A percentile compares a stretch with the other conserved stretches of the same genome.
Conservation (phyloP, 2,797 vertebrate species). For the Ctenopoma kingsleyae region DNA sequence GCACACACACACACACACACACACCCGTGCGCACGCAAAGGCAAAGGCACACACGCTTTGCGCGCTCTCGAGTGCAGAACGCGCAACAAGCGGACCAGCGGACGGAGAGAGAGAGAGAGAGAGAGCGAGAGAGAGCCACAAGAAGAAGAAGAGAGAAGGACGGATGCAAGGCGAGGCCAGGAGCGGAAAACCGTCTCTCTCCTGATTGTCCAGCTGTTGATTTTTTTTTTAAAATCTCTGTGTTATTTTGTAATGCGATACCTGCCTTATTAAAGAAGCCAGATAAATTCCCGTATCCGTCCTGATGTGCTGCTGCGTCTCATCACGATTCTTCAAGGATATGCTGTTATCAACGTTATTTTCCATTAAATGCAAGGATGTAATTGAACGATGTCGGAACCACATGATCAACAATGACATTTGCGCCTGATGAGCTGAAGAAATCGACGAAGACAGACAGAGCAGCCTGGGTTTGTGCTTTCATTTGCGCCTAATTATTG, state of each 20-base stretch:
- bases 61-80: conserved; percentile 79
- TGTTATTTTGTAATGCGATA: conserved; percentile 21
- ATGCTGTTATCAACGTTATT: conserved; percentile 63
- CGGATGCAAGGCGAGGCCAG: conserved; percentile 79
- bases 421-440: conserved; percentile 32
- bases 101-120: conserved; percentile 55
- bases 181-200: conserved; percentile 61
- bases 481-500: conserved; percentile 62
- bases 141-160: conserved; percentile 57
- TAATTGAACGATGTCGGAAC: conserved; percentile 38
- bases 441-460: conserved; percentile 45
- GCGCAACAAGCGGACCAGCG: conserved; percentile 82
- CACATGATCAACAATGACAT: conserved; percentile 38
- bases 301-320: conserved; percentile 72
- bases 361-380: conserved; percentile 61
- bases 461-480: conserved; percentile 34
- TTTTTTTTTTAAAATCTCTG: not conserved
- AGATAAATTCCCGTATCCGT: conserved; percentile 18
- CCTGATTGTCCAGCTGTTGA: conserved; percentile 51
- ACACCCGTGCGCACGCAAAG: conserved; percentile 22
- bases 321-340: conserved; percentile 73
- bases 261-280: not conserved
- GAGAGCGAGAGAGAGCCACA: conserved; percentile 1
- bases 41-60: conserved; percentile 57
- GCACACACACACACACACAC: conserved; percentile 2